Evolutionary conservation across 2,797 vertebrate genomes (phyloP).

Genomic region (Mus spretus): DNA sequence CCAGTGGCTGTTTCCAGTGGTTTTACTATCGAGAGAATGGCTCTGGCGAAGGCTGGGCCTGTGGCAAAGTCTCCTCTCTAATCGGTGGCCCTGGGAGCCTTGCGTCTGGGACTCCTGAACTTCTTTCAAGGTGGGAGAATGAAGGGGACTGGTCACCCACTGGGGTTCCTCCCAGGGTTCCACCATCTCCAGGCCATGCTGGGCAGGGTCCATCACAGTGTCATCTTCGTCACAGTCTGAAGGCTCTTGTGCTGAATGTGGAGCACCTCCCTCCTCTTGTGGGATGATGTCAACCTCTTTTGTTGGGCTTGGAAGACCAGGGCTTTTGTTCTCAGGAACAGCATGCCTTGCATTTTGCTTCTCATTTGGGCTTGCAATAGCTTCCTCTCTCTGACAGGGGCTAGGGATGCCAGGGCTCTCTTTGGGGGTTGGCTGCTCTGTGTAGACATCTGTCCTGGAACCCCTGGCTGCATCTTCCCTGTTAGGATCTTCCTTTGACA

Average conservation of each 20-base stretch:
- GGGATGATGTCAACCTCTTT: constrained; percentile 77
- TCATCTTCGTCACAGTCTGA: constrained; percentile 92
- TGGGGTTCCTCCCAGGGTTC: constrained; percentile 98
- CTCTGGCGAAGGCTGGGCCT: constrained; percentile 90
- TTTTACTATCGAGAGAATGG: constrained; percentile 90
- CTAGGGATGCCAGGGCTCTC: constrained; percentile 22
- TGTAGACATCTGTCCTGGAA: constrained; percentile 47
- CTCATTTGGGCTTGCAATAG: constrained; percentile 38
- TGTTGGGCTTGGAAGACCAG: constrained; percentile 29
- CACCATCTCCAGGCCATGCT: constrained; percentile 93
- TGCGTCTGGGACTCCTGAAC: constrained; percentile 86
- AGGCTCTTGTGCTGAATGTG: constrained; percentile 84
- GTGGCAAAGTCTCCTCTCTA: constrained; percentile 81
- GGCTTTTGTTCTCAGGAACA: constrained; percentile 61
- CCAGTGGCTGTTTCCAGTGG: constrained; percentile 87
- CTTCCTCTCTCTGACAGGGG: constrained; percentile 14
- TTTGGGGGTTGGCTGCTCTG: constrained; percentile 71
- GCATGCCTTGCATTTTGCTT: constrained; percentile 64
- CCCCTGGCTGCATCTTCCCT: constrained; percentile 68
- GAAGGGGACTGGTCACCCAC: constrained; percentile 98
- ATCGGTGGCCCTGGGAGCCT: constrained; percentile 70
- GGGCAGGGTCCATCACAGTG: constrained; percentile 87
- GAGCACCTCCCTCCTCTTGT: constrained; percentile 71
- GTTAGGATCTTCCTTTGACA: constrained; percentile 55
- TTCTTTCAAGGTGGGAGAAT: constrained; percentile 95